phyloP scores from a whole-genome alignment of 92 coral and sea anemone genomes.

The Bergia puertoricense region DNA sequence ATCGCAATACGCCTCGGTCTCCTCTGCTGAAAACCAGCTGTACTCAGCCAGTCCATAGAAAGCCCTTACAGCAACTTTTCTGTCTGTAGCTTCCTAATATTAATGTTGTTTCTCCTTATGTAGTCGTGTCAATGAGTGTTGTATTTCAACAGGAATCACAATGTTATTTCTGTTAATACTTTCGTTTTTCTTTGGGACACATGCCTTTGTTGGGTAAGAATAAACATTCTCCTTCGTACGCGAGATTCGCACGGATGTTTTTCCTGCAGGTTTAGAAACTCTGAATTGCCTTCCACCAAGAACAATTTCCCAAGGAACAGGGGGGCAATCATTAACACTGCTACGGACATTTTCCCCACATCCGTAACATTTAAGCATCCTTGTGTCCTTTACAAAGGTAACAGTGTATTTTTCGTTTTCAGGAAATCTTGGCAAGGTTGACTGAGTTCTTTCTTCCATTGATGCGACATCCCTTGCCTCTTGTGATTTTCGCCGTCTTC shows the following conservation, averaged over 20 bases:
- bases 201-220: constrained; percentile 49
- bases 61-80: no score
- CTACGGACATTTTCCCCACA: constrained; percentile 57
- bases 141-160: constrained; percentile 8
- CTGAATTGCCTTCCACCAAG: constrained; percentile 43
- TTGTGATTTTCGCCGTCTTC: not conserved
- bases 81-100: no score
- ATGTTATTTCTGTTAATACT: constrained; percentile 14
- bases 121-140: constrained; percentile 22
- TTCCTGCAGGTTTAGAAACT: constrained; percentile 31
- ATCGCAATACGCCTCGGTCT: no score
- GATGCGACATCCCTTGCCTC: not conserved
- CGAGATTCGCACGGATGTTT: not conserved
- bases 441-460: no score
- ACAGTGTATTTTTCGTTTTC: no score
- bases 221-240: constrained; percentile 41
- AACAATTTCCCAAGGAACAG: constrained; percentile 60
- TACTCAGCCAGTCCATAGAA: no score
- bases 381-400: constrained; percentile 40
- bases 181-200: constrained; percentile 44
- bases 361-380: constrained; percentile 58
- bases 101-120: not conserved
- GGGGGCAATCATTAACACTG: constrained; percentile 32
- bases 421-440: no score
- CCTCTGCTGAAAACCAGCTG: no score